Conservation (phyloP, 2,113 vertebrate species). For the Aramus guarauna region DNA sequence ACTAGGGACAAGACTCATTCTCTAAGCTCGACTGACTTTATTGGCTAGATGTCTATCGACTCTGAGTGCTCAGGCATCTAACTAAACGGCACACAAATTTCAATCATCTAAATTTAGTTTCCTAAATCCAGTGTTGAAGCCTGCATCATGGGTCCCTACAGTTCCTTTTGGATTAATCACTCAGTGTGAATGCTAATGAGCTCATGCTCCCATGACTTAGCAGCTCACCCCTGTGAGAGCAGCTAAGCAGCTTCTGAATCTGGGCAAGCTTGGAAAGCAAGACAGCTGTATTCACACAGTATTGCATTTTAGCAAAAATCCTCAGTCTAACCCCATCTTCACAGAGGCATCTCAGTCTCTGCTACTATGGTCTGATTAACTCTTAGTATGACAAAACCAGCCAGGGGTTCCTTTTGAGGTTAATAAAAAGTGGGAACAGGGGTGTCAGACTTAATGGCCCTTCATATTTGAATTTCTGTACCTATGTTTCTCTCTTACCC, state of each 20-base stretch:
- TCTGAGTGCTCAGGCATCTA: background rate
- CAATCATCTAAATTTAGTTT: background rate
- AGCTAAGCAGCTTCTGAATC: background rate
- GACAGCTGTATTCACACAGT: background rate
- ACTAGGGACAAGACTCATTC: background rate
- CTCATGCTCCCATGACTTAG: background rate
- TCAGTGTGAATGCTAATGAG: accelerated
- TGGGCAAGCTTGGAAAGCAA: background rate
- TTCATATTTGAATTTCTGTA: background rate
- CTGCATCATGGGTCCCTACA: background rate
- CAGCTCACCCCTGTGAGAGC: background rate
- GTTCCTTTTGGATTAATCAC: background rate
- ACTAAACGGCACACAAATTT: background rate
- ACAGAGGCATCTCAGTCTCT: background rate
- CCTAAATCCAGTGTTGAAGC: background rate
- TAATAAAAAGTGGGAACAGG: accelerated
- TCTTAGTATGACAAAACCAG: background rate
- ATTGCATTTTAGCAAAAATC: background rate
- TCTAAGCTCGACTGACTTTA: background rate
- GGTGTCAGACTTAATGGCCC: background rate
- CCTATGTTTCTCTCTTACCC: background rate
- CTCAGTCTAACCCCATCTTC: background rate
- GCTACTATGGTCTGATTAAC: background rate
- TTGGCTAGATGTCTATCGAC: background rate
- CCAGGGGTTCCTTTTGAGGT: background rate